Evolutionary conservation across 2,797 vertebrate genomes (phyloP).

Genomic region (Paedocypris micromegethes): DNA sequence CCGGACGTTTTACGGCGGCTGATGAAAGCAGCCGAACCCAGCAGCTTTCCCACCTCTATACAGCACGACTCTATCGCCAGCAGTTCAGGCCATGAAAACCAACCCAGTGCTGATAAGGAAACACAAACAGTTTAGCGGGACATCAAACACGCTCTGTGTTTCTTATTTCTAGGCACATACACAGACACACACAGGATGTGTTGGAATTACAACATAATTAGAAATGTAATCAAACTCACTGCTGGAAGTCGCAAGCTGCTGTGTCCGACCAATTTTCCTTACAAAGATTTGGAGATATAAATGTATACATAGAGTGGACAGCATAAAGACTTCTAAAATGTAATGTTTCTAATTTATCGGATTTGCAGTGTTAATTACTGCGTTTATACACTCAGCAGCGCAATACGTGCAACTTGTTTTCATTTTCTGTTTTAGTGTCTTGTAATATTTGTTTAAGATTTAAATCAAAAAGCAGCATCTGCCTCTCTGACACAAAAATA

Average conservation of each 20-base stretch:
- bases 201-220: conserved; percentile 32
- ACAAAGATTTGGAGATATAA: background rate
- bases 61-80: background rate
- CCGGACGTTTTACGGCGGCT: conserved; percentile 1
- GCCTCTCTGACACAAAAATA: no score
- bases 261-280: background rate
- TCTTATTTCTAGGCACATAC: background rate
- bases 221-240: conserved; percentile 34
- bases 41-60: conserved; percentile 2
- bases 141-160: conserved; percentile 15
- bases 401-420: no score
- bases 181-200: conserved; percentile 15
- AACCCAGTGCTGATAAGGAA: conserved; percentile 30
- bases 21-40: conserved; percentile 20
- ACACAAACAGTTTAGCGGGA: conserved; percentile 17
- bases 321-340: no score
- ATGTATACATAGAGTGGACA: background rate
- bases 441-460: no score
- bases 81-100: background rate
- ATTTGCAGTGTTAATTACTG: no score
- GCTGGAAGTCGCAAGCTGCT: conserved; percentile 14
- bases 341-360: no score
- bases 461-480: no score
- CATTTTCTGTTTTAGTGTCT: no score
- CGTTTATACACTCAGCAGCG: no score